Evolutionary conservation across 2,888 invertebrate genomes (phyloP), one percentile per base, ranked within the genome.

Genomic region (Thecophora atra): DNA sequence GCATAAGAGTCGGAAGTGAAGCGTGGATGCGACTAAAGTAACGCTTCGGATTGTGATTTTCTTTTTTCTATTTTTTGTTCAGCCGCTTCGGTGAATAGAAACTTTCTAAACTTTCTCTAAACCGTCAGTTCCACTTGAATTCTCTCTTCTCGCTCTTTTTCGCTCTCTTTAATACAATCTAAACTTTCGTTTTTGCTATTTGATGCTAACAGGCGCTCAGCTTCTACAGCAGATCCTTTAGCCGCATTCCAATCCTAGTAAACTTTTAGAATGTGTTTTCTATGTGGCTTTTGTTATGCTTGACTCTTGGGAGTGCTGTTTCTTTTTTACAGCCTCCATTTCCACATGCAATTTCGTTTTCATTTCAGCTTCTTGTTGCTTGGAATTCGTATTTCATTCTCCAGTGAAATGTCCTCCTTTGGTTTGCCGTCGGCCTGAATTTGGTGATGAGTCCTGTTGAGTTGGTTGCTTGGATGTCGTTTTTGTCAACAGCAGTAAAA

Each of bases 131-230:
- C 67, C 17, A 47, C n/a, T 47, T 28, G n/a, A n/a, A n/a, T 52
- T 52, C 7, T 28, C 62, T 62, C 47, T 70, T 15, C n/a, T 30
- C 42, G 47, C 19, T 44, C 8, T 47, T 21, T 42, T 64, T 42
- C 19, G 11, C 26, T 24, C 42, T 24, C 58, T 15, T 58, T 28
- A 11, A 30, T 74, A 44, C 72, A 71, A 74, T 76, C 75, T 74
- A 77, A 76, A 75, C 75, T 77, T 79, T 80, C 78, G 74, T 77
- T 77, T 80, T 76, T 71, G 71, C 76, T 77, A 73, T 76, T 77
- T 78, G 71, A 47, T 19, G 51, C 1, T 62, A 76, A 51, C 77
- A 77, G 80, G 78, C 77, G 73, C 15, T 42, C 73, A 78, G 77
- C 69, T 56, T 70, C 60, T 47, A 3, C 19, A 71, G 70, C 60